These are phyloP conservation scores for Artemisiospiza belli DNA, from an alignment of 2,113 vertebrate species.

Conservation along the genomic window DNA sequence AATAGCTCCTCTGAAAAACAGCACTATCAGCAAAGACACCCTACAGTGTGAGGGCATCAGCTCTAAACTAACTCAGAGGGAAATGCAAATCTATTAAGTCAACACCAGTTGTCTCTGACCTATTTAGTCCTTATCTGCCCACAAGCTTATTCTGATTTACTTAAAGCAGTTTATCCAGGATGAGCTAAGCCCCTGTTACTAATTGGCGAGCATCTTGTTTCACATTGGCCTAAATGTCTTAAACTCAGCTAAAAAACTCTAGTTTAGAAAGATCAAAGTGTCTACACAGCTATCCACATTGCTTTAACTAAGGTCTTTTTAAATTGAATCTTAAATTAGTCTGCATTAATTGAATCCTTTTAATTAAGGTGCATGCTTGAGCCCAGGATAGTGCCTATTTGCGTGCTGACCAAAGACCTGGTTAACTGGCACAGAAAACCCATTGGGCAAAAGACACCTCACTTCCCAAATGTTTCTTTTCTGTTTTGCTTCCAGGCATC, in stretches of 20 bases:
- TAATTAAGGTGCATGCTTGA: constrained; percentile 37
- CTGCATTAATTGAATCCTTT: constrained; percentile 40
- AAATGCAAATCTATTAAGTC: constrained; percentile 68
- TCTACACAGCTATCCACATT: constrained; percentile 17
- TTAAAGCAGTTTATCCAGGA: constrained; percentile 57
- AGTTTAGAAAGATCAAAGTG: constrained; percentile 46
- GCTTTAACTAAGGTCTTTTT: constrained; percentile 40
- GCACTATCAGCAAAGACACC: constrained; percentile 50
- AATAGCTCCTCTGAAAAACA: constrained; percentile 37
- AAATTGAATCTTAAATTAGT: constrained; percentile 42
- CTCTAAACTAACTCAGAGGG: constrained; percentile 52
- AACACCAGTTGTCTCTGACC: constrained; percentile 67
- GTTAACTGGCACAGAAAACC: background rate
- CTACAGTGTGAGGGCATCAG: constrained; percentile 39
- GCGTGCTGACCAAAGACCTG: constrained; percentile 5
- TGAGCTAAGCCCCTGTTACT: constrained; percentile 57
- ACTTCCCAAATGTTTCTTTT: constrained; percentile 8
- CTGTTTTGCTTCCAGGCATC: constrained; percentile 42
- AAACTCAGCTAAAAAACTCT: constrained; percentile 55
- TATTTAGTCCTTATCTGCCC: constrained; percentile 64
- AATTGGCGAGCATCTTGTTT: constrained; percentile 52
- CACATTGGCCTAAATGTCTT: constrained; percentile 56
- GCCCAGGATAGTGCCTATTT: background rate
- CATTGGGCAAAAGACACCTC: background rate
- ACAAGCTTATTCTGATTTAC: constrained; percentile 61